Evolutionary conservation across 1,140 invertebrate species (phyloP).

Genomic region (Apis mellifera): Amel_HAv3.1 CM009932.2:13413501-13414000

Average conservation of each 20-base stretch:
- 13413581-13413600: conserved; percentile 83
- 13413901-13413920: not conserved
- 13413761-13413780: conserved; percentile 85
- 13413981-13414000: no score
- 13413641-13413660: no score
- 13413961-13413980: not conserved
- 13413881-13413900: conserved; percentile 15
- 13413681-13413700: no score
- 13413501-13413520: conserved; percentile 81
- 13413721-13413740: conserved; percentile 84
- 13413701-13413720: conserved; percentile 86
- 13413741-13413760: conserved; percentile 84
- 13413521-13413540: conserved; percentile 82
- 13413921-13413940: conserved; percentile 3
- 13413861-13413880: not conserved
- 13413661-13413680: no score
- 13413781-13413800: conserved; percentile 85
- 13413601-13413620: conserved; percentile 80
- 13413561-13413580: conserved; percentile 83
- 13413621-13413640: no score
- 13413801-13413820: conserved; percentile 83
- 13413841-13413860: conserved; percentile 74
- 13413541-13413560: conserved; percentile 82
- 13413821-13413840: conserved; percentile 82
- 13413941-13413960: not conserved